phyloP scores from a whole-genome alignment of 2,113 vertebrate genomes.

The Bubo scandiacus region DNA sequence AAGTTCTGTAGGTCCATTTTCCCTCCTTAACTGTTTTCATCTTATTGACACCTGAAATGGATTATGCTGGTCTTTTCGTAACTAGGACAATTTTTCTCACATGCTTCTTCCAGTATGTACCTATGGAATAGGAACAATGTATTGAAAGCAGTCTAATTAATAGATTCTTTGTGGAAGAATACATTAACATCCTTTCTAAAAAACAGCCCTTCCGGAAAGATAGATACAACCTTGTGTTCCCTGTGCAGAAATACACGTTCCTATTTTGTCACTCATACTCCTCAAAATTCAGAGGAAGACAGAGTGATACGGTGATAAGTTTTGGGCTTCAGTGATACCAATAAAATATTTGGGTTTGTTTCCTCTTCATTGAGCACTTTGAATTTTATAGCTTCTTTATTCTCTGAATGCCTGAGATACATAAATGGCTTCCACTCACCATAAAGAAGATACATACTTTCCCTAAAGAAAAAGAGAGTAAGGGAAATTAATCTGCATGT shows the following conservation, averaged over 20 bases:
- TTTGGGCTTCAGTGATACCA: neutral
- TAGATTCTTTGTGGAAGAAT: neutral
- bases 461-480: neutral
- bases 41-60: neutral
- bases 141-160: neutral
- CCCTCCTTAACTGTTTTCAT: neutral
- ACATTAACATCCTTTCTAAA: neutral
- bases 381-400: neutral
- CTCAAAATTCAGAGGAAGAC: neutral
- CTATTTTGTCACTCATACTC: neutral
- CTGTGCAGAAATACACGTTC: neutral
- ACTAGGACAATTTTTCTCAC: neutral
- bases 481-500: neutral
- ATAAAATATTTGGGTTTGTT: neutral
- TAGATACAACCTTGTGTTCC: neutral
- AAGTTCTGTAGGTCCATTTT: neutral
- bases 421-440: neutral
- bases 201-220: neutral
- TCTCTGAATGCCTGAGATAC: neutral
- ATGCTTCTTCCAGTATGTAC: fast-evolving
- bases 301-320: neutral
- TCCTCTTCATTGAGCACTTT: neutral
- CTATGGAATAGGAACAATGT: neutral
- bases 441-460: neutral
- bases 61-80: neutral